Percentiles rank a stretch among this genome's conserved stretches.
Conservation (phyloP, 2,888 invertebrate genomes). For the Xanthia togata region DNA sequence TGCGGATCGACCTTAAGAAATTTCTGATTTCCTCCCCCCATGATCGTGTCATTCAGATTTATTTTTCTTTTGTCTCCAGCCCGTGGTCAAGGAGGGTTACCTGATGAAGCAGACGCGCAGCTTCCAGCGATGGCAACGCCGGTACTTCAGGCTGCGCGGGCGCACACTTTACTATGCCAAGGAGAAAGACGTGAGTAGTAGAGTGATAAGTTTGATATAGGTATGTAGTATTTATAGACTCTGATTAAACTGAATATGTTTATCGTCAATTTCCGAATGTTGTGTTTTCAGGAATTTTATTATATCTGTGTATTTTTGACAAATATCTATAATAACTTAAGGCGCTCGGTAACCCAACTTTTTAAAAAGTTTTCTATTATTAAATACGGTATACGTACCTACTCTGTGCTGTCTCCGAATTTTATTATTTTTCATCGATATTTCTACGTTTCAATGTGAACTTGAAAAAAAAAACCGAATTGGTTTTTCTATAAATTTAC, state of each 20-base stretch:
- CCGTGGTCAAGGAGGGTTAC: slow-evolving; percentile 94
- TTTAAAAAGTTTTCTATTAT: background rate
- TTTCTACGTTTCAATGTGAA: background rate
- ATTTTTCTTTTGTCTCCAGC: slow-evolving; percentile 68
- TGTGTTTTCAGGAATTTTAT: slow-evolving; percentile 3
- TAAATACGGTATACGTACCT: background rate
- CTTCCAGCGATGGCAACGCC: slow-evolving; percentile 96
- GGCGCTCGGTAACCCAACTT: background rate
- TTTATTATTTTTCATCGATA: background rate
- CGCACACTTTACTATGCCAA: slow-evolving; percentile 96
- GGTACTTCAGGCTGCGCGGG: slow-evolving; percentile 96
- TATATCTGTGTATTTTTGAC: background rate
- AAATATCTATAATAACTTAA: background rate
- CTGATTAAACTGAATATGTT: background rate
- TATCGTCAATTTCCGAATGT: background rate
- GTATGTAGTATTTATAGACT: background rate
- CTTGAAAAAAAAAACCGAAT: background rate
- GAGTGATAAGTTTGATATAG: slow-evolving; percentile 8
- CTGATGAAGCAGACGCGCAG: slow-evolving; percentile 96
- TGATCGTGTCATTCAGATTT: too few relatives aligned
- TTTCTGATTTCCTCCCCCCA: too few relatives aligned
- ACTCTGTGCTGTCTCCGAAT: background rate
- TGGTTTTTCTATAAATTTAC: background rate
- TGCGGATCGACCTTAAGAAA: too few relatives aligned
- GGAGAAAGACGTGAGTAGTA: slow-evolving; percentile 93